These are phyloP conservation scores for Aleiodes testaceus DNA, from an alignment of 2,888 invertebrate genomes.

Conservation along the genomic window DNA sequence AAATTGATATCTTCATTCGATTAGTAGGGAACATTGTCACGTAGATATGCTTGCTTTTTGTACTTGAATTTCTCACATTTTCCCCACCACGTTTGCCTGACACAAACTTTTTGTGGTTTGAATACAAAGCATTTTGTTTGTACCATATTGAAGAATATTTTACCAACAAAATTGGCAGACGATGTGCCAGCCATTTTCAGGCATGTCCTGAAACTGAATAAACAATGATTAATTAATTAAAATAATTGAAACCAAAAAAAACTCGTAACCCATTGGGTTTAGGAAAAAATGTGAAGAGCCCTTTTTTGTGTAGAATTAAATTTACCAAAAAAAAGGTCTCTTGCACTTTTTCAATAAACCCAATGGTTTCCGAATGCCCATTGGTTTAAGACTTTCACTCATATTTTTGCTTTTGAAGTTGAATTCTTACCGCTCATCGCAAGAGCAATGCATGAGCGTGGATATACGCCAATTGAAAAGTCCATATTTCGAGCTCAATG, in stretches of 20 bases:
- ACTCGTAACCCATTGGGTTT: neutral
- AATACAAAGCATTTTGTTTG: constrained; percentile 94
- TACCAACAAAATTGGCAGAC: constrained; percentile 92
- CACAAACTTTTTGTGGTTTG: constrained; percentile 85
- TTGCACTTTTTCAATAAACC: neutral
- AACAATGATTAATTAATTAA: neutral
- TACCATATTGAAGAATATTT: constrained; percentile 95
- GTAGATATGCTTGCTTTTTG: constrained; percentile 82
- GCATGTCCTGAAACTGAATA: constrained; percentile 91
- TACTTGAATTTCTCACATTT: constrained; percentile 82
- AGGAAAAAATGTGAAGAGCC: too few relatives aligned
- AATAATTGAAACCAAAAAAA: neutral
- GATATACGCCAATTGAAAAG: constrained; percentile 92
- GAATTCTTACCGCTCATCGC: constrained; percentile 85
- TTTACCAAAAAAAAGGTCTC: too few relatives aligned
- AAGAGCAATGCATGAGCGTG: constrained; percentile 93
- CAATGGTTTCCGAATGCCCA: neutral
- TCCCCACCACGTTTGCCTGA: constrained; percentile 86
- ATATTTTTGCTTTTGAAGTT: neutral
- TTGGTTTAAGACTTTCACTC: too few relatives aligned
- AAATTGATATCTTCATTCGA: neutral
- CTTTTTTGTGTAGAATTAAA: too few relatives aligned
- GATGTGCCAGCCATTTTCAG: constrained; percentile 90
- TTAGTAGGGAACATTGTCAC: constrained; percentile 81
- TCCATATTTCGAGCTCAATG: constrained; percentile 88